Conservation (phyloP, 2,797 vertebrate species). For the Enteromius argenteus region DNA sequence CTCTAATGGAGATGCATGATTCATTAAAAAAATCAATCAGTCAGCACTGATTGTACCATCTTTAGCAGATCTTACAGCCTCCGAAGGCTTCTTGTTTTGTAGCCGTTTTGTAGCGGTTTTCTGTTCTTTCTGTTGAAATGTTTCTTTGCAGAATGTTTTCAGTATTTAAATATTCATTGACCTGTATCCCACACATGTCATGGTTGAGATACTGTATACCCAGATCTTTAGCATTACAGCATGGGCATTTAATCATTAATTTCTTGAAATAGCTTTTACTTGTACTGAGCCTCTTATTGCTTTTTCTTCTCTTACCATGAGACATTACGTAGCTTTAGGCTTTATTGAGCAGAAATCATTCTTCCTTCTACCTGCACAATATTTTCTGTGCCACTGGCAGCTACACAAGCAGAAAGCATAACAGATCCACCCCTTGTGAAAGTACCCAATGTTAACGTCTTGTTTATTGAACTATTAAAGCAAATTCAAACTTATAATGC, state of each 20-base stretch:
- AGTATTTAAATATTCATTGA: neutral
- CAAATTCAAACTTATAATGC: neutral
- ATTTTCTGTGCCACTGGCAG: slow-evolving; percentile 12
- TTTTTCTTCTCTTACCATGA: neutral
- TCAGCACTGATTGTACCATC: neutral
- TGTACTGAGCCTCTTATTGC: neutral
- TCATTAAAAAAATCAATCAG: neutral
- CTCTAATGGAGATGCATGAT: neutral
- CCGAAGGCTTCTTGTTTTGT: neutral
- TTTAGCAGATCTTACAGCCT: neutral
- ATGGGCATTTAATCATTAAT: neutral
- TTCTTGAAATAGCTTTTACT: neutral
- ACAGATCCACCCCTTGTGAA: slow-evolving; percentile 5
- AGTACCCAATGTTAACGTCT: neutral
- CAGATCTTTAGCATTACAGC: neutral
- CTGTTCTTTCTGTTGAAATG: neutral
- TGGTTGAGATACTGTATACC: neutral
- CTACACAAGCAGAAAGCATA: neutral
- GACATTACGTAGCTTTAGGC: neutral
- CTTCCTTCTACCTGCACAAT: neutral
- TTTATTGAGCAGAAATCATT: slow-evolving; percentile 3
- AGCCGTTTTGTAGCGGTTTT: neutral
- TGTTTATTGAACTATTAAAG: slow-evolving; percentile 12
- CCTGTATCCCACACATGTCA: neutral
- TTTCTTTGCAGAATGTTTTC: neutral